Percentiles rank a stretch among this genome's conserved stretches.
Conservation (phyloP, 2,797 vertebrate species). For the Dipus sagitta region DNA sequence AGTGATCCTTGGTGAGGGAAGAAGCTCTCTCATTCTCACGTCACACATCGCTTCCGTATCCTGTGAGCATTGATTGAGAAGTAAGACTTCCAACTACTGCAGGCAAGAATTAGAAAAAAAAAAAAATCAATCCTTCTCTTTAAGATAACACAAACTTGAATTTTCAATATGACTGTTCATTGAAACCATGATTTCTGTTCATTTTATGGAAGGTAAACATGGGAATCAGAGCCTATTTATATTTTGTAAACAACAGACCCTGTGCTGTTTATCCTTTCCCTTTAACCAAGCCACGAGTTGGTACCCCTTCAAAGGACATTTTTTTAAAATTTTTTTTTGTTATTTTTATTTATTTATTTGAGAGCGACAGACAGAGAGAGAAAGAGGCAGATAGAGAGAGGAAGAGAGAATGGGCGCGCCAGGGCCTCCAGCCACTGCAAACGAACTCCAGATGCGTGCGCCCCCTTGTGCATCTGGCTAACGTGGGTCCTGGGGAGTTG, state of each 20-base stretch:
- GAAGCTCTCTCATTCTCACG: conserved; percentile 75
- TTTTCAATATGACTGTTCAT: background rate
- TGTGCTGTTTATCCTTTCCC: background rate
- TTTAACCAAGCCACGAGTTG: conserved; percentile 41
- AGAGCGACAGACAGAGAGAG: too few species aligned
- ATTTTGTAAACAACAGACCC: conserved; percentile 6
- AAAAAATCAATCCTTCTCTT: conserved; percentile 41
- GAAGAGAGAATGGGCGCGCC: too few species aligned
- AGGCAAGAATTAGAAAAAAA: conserved; percentile 45
- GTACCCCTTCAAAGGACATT: conserved; percentile 11
- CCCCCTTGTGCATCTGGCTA: too few species aligned
- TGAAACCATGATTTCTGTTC: background rate
- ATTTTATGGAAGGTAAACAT: background rate
- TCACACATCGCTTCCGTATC: conserved; percentile 50
- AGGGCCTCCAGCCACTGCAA: too few species aligned
- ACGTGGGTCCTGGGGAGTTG: too few species aligned
- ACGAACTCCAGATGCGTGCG: too few species aligned
- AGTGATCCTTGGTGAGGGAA: conserved; percentile 86
- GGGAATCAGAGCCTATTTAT: background rate
- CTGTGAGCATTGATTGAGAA: conserved; percentile 52
- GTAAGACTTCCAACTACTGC: conserved; percentile 13
- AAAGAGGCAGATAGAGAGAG: too few species aligned
- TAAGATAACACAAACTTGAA: background rate
- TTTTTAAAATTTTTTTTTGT: too few species aligned
- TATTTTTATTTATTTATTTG: too few species aligned